phyloP scores from a whole-genome alignment of 2,113 vertebrate genomes.

The Rhinolophus sinicus region DNA sequence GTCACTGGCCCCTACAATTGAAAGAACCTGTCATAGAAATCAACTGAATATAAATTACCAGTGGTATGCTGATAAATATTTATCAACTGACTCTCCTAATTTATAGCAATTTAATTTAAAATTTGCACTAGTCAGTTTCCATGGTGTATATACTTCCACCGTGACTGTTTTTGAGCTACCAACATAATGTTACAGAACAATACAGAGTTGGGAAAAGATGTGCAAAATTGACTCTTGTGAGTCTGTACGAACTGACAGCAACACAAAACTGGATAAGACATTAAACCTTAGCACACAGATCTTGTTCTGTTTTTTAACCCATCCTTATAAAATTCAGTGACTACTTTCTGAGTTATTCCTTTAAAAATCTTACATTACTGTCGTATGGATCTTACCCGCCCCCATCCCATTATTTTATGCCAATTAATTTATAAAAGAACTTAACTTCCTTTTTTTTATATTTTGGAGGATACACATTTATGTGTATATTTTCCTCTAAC shows the following conservation, averaged over 20 bases:
- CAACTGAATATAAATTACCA: background rate
- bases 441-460: slow-evolving; percentile 1
- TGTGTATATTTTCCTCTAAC: slow-evolving; percentile 15
- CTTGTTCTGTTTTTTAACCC: background rate
- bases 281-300: background rate
- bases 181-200: background rate
- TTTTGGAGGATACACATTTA: background rate
- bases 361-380: background rate
- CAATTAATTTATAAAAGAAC: background rate
- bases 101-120: background rate
- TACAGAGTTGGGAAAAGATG: background rate
- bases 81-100: background rate
- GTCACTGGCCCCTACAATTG: background rate
- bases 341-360: background rate
- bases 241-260: background rate
- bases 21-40: background rate
- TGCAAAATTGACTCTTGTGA: background rate
- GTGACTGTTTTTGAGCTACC: background rate
- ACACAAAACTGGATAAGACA: background rate
- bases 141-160: background rate
- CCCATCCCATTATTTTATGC: background rate
- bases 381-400: background rate
- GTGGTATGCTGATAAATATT: background rate
- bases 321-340: background rate
- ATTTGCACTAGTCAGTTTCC: background rate